These are phyloP conservation scores for Hymenopus coronatus DNA, from an alignment of 2,888 invertebrate genomes.

Conservation along the genomic window DNA sequence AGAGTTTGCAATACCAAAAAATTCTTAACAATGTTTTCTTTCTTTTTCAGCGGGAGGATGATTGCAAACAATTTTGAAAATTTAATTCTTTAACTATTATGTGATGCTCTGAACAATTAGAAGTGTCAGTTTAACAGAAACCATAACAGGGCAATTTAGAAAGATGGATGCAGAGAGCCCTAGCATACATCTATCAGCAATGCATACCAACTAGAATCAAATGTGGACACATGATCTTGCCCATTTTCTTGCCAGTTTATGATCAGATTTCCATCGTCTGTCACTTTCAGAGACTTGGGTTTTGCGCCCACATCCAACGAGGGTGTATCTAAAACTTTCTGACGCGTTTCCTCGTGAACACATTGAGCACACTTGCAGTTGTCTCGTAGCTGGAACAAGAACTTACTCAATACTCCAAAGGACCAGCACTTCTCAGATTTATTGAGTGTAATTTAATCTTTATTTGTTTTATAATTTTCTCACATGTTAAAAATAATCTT, in stretches of 20 bases:
- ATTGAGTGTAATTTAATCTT: neutral
- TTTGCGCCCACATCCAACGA: conserved; percentile 39
- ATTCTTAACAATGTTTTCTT: neutral
- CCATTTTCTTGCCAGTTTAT: conserved; percentile 39
- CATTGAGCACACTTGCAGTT: conserved; percentile 40
- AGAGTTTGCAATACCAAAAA: neutral
- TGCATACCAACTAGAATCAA: conserved; percentile 40
- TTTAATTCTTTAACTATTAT: neutral
- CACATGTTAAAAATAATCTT: neutral
- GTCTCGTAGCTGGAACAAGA: conserved; percentile 39
- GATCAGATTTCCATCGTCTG: conserved; percentile 38
- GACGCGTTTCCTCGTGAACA: conserved; percentile 39
- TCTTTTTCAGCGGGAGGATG: neutral
- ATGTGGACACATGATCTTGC: conserved; percentile 39
- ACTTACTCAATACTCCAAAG: conserved; percentile 14
- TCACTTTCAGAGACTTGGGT: conserved; percentile 39
- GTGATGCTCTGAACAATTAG: neutral
- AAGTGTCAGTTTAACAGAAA: neutral
- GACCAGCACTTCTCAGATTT: neutral
- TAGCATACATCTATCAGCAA: neutral
- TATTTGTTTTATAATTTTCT: neutral
- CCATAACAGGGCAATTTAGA: neutral
- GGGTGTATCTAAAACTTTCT: conserved; percentile 41
- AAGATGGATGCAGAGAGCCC: neutral
- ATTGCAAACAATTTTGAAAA: neutral